Evolutionary conservation across 2,797 vertebrate species (phyloP).

Genomic region (Fratercula arctica): DNA sequence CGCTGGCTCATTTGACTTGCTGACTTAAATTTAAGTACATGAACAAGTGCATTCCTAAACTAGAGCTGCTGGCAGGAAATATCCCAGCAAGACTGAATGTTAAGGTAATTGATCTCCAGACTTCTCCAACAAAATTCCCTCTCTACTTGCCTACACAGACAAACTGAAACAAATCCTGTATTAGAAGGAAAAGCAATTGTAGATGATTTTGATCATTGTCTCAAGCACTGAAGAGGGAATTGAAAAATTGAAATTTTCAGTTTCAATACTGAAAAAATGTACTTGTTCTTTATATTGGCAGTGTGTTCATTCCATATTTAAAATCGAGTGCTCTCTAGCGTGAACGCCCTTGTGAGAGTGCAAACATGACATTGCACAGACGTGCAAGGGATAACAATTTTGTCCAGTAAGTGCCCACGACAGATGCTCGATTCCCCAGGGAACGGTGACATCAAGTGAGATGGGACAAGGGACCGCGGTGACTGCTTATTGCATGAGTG

Average conservation of each 20-base stretch:
- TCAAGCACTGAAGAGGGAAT: neutral
- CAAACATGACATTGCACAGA: neutral
- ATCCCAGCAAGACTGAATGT: neutral
- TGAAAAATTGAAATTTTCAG: neutral
- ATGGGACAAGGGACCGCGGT: neutral
- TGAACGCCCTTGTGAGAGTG: neutral
- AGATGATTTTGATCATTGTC: neutral
- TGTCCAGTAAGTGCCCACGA: neutral
- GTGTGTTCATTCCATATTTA: neutral
- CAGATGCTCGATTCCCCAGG: neutral
- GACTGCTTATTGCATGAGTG: neutral
- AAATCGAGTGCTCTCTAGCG: neutral
- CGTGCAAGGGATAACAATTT: neutral
- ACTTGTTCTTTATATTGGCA: neutral
- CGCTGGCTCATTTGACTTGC: neutral
- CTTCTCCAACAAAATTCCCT: neutral
- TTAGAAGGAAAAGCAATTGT: neutral
- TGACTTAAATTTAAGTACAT: neutral
- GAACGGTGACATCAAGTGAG: neutral
- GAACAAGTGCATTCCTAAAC: neutral
- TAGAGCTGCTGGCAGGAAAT: neutral
- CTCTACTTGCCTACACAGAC: neutral
- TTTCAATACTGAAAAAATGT: neutral
- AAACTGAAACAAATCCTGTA: neutral
- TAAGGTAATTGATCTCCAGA: neutral